Base-by-base conservation (phyloP, 2,888 invertebrate species). In the Drosophila birchii region DNA sequence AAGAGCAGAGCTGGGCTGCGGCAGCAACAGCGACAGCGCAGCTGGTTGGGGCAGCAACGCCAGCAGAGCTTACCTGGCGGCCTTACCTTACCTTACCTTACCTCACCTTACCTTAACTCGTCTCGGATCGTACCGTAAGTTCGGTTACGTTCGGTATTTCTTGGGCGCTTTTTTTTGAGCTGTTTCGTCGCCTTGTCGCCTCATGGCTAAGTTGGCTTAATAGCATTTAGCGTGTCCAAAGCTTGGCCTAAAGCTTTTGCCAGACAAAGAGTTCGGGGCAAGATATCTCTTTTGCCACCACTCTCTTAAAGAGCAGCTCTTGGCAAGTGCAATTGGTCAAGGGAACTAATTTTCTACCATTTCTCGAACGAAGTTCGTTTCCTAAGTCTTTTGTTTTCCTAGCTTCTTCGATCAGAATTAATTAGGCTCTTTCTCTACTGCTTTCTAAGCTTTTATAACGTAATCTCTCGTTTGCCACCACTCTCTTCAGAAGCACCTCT, bases 201-300 rank as follows among this genome's bases (percentile, higher is more conserved):
- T 84, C 91, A 90, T 88, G 90, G 88, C 88, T 87, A 79, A 71
- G 78, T 86, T 78, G 80, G 81, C 86, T 80, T 86, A 78, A 79
- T 80, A 76, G 72, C 81, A 76, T 78, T 82, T 72, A 67, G 75
- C 76, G 75, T 80, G 70, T 61, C 86, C 78, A 43, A 77, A 87
- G 86, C 83, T 84, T 80, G 83, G 58, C 51, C 57, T 1, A 44
- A 70, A 76, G 64, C 23, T 54, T 29, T 44, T 54, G 45, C 29
- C 29, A 6, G 34, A 11, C 44, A 16, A 23, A 54, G 72, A 67
- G 57, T 23, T 23, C 14, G 18, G 1, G 32, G 29, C 34, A 32
- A 11, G 36, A 34, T n/a, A 12, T 38, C 29, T 44, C 44, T 49
- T 5, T 18, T n/a, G 4, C 0, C 5, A 2, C 14, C 18, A 6